Conservation (phyloP, 2,888 invertebrate species). For the Orthonevra nobilis region DNA sequence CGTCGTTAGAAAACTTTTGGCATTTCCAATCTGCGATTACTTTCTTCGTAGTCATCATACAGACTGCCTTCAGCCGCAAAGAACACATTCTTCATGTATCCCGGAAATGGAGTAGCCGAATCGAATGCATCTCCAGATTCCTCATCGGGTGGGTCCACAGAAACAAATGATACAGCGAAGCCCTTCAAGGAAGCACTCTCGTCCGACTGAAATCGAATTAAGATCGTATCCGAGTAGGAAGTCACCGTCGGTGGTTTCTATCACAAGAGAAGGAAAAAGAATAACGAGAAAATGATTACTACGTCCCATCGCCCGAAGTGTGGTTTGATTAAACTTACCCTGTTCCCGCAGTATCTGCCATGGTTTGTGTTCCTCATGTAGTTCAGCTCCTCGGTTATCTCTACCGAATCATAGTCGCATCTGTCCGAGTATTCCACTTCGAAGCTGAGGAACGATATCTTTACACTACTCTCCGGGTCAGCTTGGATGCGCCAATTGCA, state of each 20-base stretch:
- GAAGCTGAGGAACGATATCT: constrained; percentile 89
- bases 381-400: constrained; percentile 90
- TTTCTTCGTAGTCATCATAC: constrained; percentile 57
- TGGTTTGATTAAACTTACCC: constrained; percentile 83
- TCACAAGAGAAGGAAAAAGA: too few species aligned
- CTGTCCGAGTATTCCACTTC: constrained; percentile 90
- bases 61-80: constrained; percentile 52
- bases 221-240: constrained; percentile 92
- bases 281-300: constrained; percentile 14
- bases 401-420: constrained; percentile 96
- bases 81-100: constrained; percentile 77
- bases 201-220: constrained; percentile 94
- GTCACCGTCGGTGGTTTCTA: constrained; percentile 93
- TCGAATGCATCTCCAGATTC: constrained; percentile 75
- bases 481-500: constrained; percentile 98
- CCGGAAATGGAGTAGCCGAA: constrained; percentile 79
- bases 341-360: constrained; percentile 93
- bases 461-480: constrained; percentile 88
- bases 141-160: constrained; percentile 83
- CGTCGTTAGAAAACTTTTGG: neutral
- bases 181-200: constrained; percentile 95
- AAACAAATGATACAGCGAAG: constrained; percentile 93
- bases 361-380: constrained; percentile 84
- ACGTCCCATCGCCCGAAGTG: constrained; percentile 4
- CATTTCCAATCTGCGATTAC: constrained; percentile 7